Base-by-base conservation (phyloP, 2,113 vertebrate species). In the Numida meleagris region DNA sequence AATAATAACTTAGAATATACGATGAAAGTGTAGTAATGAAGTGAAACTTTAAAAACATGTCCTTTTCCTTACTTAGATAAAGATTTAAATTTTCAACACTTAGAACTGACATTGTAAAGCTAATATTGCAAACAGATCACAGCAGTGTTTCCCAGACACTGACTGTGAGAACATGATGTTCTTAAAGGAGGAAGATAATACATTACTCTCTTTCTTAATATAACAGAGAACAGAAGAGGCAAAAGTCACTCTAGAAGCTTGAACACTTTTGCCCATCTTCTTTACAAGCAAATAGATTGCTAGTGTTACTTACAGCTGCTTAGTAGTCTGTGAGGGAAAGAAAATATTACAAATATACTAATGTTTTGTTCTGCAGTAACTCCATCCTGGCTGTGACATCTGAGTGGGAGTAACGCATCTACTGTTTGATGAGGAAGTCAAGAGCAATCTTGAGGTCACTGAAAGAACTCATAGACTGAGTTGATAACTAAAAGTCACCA, bases 401-500 rank as follows among this genome's bases (percentile, higher is more conserved):
- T 40, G 61, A 48, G 43, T 79, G 58, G 62, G 57, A 88, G 46
- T 46, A 34, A 78, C 77, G 7, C 46, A 61, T 84, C 31, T 61
- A 29, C 13, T 78, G 8, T 68, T 92, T 90, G 61, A 86, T 79
- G 40, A 76, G 73, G 66, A 89, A 82, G 18, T 79, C 77, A 76
- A 58, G 46, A 94, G 19, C 34, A 55, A 45, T 81, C 75, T 63
- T 77, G 71, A 86, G 70, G 81, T 43, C 80, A 93, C 16, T 90
- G 66, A 73, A 92, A 66, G 74, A 90, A 89, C 34, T 27, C 15
- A 2, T 48, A 50, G 57, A 42, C 18, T 92, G 25, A 6, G 15
- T 29, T 82, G 81, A 84, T 83, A 92, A 81, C 50, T 81, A 72
- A 90, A 92, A 95, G 61, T 92, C 86, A 94, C 53, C 45, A 89